Base-by-base conservation (phyloP, 2,888 invertebrate species). In the Agonopterix alstromeriana region DNA sequence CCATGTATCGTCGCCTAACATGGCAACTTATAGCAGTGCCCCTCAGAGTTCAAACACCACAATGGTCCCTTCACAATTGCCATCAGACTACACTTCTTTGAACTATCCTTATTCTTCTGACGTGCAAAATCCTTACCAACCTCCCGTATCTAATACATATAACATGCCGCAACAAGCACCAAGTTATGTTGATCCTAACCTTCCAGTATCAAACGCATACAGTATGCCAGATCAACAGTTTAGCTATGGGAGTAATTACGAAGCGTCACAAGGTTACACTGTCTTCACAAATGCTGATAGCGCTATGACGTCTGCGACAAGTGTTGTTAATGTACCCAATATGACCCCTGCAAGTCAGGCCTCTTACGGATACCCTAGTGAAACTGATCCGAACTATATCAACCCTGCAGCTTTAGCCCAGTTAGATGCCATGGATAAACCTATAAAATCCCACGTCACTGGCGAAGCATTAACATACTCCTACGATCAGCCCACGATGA, bases 381-480 rank as follows among this genome's bases (percentile, higher is more conserved):
- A 64, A 17, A 17, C 10, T 43, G 47, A 54, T n/a, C 47, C 58
- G 3, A 53, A 51, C 4, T 61, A 61, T 36, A 14, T 48, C 2
- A 57, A 58, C 41, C 63, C 73, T 1, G 50, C 57, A 1, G 56
- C 64, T 2, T 48, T 84, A 35, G 59, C 82, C 0, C 73, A 82
- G 48, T 49, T 84, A 1, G 86, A 84, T 40, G 74, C 76, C 1
- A 57, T 73, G 0, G 88, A 88, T 53, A 73, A 79, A 52, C 87
- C 88, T 1, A 88, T 88, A 11, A 87, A 83, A 48, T 88, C 88
- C 0, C 87, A 87, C 49, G 78, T 79, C 0, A 83, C 80, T 0
- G 85, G 86, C 0, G 73, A 88, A 62, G 88, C 87, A 0, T 42
- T 87, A 5, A 60, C 56, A 43, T 52, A 49, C 36, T 50, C 56